These are phyloP conservation scores for Anolis carolinensis DNA, from an alignment of 2,113 vertebrate species.

Conservation along the genomic window DNA sequence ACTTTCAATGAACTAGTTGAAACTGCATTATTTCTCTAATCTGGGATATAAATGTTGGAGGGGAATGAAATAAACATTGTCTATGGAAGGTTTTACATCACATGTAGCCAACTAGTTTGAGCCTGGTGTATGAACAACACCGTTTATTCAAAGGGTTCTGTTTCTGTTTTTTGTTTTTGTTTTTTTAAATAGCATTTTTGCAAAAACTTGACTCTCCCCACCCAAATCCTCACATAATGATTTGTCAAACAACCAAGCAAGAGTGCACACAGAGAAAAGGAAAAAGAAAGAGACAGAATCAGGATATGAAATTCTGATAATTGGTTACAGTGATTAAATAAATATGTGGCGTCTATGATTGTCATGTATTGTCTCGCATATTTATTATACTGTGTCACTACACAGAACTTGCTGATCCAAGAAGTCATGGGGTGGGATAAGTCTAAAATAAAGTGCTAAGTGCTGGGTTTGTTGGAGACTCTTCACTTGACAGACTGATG, in stretches of 20 bases:
- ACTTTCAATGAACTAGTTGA: background rate
- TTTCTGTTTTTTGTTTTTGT: background rate
- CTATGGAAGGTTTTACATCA: background rate
- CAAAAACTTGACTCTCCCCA: background rate
- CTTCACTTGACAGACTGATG: background rate
- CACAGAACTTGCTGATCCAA: background rate
- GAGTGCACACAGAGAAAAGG: background rate
- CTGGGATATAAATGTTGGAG: background rate
- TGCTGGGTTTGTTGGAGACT: background rate
- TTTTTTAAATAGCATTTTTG: background rate
- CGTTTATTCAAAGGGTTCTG: background rate
- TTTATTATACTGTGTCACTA: background rate
- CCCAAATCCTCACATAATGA: background rate
- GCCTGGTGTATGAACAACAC: background rate
- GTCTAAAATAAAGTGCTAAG: background rate
- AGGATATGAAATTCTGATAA: background rate
- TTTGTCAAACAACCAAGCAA: background rate
- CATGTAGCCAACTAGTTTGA: background rate
- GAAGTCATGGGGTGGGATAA: background rate
- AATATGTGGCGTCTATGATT: background rate
- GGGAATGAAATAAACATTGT: background rate
- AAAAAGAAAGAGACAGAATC: background rate
- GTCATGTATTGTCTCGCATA: background rate
- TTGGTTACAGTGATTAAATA: background rate
- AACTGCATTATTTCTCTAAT: background rate